Percentiles rank a stretch among this genome's conserved stretches.
These are phyloP conservation scores for Tachysurus vachellii DNA, from an alignment of 2,113 vertebrate species.

Conservation along the genomic window DNA sequence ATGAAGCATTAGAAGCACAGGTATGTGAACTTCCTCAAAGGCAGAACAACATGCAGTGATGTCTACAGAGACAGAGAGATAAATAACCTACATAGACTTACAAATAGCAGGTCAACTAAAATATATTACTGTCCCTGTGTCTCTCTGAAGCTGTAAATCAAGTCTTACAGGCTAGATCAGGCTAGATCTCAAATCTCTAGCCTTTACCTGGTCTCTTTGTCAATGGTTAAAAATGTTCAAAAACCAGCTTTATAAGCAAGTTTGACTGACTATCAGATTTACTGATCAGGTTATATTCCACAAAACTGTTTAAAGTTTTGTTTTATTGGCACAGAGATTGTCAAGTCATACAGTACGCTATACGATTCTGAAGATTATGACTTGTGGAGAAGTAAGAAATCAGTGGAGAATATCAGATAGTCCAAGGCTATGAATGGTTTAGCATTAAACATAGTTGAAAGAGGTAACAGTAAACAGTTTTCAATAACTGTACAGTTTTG, in stretches of 20 bases:
- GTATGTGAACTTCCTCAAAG: not conserved
- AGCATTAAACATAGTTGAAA: not conserved
- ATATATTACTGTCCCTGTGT: not conserved
- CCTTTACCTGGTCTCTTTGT: not conserved
- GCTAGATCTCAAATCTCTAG: not conserved
- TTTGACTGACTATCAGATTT: not conserved
- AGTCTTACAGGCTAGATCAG: not conserved
- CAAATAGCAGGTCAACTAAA: not conserved
- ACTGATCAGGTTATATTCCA: not conserved
- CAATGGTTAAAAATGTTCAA: not conserved
- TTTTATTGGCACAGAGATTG: not conserved
- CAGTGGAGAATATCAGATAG: not conserved
- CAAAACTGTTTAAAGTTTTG: not conserved
- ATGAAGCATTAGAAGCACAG: not conserved
- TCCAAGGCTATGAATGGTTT: not conserved
- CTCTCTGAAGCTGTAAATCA: not conserved
- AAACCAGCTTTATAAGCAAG: not conserved
- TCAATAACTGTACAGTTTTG: not conserved
- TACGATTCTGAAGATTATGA: not conserved
- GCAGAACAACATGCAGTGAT: not conserved
- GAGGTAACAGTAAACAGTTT: not conserved
- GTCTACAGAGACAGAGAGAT: not conserved
- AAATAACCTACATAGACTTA: not conserved
- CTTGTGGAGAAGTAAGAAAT: not conserved
- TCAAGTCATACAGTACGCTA: not conserved